phyloP scores from a whole-genome alignment of 2,888 invertebrate genomes.

The Philereme vetulata region DNA sequence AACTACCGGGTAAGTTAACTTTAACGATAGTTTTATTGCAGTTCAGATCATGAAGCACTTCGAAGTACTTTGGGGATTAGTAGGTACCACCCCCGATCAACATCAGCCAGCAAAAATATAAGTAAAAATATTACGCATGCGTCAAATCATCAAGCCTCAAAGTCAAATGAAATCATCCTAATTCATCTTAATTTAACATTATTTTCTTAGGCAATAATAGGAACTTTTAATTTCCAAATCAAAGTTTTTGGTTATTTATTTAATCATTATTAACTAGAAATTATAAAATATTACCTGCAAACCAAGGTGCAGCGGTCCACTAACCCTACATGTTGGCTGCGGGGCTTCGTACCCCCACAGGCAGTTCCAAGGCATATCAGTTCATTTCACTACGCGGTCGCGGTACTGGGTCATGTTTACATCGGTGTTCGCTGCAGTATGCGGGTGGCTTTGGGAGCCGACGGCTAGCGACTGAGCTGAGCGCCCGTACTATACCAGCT shows the following conservation, averaged over 20 bases:
- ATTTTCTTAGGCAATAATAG: no score
- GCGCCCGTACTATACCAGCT: slow-evolving; percentile 25
- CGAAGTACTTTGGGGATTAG: no score
- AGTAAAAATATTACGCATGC: slow-evolving; percentile 11
- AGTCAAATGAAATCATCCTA: background rate
- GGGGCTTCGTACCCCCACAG: slow-evolving; percentile 78
- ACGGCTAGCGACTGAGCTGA: slow-evolving; percentile 35
- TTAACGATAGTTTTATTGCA: slow-evolving; percentile 17
- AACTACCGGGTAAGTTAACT: slow-evolving; percentile 7
- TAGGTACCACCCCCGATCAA: background rate
- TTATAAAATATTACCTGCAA: slow-evolving; percentile 48
- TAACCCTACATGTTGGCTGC: slow-evolving; percentile 71
- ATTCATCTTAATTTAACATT: no score
- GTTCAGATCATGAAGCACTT: slow-evolving; percentile 7
- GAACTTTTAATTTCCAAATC: no score
- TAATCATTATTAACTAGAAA: background rate
- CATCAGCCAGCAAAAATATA: no score
- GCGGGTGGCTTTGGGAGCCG: slow-evolving; percentile 31
- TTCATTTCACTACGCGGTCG: slow-evolving; percentile 48
- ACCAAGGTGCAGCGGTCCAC: slow-evolving; percentile 68
- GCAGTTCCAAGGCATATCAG: slow-evolving; percentile 79
- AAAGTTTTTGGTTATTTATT: no score
- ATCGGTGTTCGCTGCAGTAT: slow-evolving; percentile 23
- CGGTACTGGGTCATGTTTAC: slow-evolving; percentile 31
- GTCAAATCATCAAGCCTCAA: slow-evolving; percentile 18